Evolutionary conservation across 2,797 vertebrate genomes (phyloP).

Genomic region (Argyrosomus regius): DNA sequence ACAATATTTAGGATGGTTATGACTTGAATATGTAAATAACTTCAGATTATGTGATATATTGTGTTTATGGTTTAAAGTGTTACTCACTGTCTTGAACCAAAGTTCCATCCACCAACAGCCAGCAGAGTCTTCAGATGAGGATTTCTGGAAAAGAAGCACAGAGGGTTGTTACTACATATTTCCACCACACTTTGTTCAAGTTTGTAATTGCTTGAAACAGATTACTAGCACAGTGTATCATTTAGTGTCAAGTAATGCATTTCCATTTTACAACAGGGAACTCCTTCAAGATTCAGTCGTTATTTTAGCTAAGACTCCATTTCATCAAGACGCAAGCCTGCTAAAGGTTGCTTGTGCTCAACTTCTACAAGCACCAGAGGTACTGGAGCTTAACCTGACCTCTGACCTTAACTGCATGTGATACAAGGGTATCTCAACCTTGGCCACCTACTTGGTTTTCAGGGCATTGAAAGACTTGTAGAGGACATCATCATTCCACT

Average conservation of each 20-base stretch:
- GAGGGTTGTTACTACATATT: neutral
- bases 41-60: neutral
- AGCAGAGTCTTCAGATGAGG: constrained; percentile 84
- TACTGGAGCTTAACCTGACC: neutral
- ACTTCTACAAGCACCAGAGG: no score
- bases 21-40: no score
- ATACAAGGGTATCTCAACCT: neutral
- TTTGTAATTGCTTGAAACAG: neutral
- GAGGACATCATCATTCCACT: constrained; percentile 82
- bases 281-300: neutral
- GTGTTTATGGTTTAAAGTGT: constrained; percentile 3
- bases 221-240: neutral
- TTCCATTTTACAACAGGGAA: neutral
- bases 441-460: constrained; percentile 79
- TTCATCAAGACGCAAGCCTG: neutral
- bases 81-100: constrained; percentile 85
- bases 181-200: neutral
- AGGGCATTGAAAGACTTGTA: constrained; percentile 85
- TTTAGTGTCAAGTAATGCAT: neutral
- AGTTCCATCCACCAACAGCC: constrained; percentile 89
- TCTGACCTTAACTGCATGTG: neutral
- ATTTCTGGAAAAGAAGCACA: constrained; percentile 78
- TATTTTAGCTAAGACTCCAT: neutral
- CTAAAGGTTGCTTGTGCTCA: neutral
- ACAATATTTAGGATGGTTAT: neutral